Conservation (phyloP, 2,797 vertebrate genomes). For the Anas acuta region DNA sequence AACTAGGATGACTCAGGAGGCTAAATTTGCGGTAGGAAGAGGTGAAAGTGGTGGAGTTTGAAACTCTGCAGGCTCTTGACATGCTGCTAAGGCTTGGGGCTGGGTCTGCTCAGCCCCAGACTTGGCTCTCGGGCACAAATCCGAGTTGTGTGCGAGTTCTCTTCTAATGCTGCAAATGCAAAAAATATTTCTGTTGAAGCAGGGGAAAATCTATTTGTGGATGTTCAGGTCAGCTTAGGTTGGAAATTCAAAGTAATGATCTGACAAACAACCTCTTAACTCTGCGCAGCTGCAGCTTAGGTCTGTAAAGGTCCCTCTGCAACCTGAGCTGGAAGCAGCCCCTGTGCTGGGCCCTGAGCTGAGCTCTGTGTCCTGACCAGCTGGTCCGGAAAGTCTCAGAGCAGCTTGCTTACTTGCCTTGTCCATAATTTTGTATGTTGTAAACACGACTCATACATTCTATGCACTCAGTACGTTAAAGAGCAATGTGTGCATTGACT, state of each 20-base stretch:
- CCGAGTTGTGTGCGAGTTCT: neutral
- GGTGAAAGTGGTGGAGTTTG: neutral
- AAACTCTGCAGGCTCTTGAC: neutral
- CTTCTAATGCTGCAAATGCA: neutral
- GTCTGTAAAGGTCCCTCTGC: conserved; percentile 18
- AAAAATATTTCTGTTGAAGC: neutral
- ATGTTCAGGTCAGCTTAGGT: conserved; percentile 11
- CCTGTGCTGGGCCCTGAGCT: neutral
- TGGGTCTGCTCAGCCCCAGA: neutral
- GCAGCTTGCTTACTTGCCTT: neutral
- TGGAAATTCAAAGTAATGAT: conserved; percentile 21
- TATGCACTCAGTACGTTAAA: neutral
- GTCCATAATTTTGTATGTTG: neutral
- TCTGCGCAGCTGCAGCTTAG: neutral
- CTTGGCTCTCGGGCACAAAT: neutral
- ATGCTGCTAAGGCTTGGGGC: neutral
- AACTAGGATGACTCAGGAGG: neutral
- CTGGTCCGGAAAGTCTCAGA: neutral
- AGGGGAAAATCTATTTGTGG: conserved; percentile 24
- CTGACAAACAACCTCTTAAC: neutral
- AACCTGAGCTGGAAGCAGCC: neutral
- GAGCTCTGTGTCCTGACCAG: neutral
- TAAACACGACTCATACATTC: neutral
- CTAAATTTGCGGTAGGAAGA: neutral
- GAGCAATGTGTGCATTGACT: neutral